Base-by-base conservation (phyloP, 2,888 invertebrate genomes). In the Platypus cylindrus region DNA sequence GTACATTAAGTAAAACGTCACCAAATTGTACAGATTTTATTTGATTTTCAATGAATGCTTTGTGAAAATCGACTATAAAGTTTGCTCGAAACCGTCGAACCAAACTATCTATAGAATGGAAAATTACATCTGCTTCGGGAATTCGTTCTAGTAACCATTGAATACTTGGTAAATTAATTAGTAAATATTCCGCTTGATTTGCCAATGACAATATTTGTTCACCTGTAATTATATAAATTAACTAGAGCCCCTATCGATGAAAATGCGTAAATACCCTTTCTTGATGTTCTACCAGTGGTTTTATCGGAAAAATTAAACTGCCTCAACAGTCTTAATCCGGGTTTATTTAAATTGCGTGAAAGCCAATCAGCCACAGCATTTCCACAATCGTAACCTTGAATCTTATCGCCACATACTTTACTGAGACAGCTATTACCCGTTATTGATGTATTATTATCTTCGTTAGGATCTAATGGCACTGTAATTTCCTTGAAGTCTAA, bases 11-110 rank as follows among this genome's bases (percentile, higher is more conserved):
- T 34, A 60, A 53, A 43, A 70, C 59, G 33, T 68, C 65, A 28
- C 80, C 82, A 48, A 91, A 78, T 30, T 61, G 53, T 37, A 90
- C 51, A 37, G 62, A 55, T 12, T 67, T 60, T 74, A 85, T 86
- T 1, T 67, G 58, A 32, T 78, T 78, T 66, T 95, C 95, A 17
- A 74, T 73, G 51, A 91, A 78, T n/a, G 85, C 70, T 16, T 65
- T 51, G 2, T 68, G 61, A 34, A 82, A 80, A 44, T 77, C 73
- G 9, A 93, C 67, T 2, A 94, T 70, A 23, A 97, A 68, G 64
- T 97, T 97, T n/a, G 84, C 83, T 52, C 97, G 71, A 60, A 97
- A 95, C 47, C 95, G 68, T 40, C 73, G 68, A 3, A 83, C 65
- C 20, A 50, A 48, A 30, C 11, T 5, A 23, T 38, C 36, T 7